Evolutionary conservation across 2,113 vertebrate species (phyloP).

Genomic region (Cisticola juncidis): DNA sequence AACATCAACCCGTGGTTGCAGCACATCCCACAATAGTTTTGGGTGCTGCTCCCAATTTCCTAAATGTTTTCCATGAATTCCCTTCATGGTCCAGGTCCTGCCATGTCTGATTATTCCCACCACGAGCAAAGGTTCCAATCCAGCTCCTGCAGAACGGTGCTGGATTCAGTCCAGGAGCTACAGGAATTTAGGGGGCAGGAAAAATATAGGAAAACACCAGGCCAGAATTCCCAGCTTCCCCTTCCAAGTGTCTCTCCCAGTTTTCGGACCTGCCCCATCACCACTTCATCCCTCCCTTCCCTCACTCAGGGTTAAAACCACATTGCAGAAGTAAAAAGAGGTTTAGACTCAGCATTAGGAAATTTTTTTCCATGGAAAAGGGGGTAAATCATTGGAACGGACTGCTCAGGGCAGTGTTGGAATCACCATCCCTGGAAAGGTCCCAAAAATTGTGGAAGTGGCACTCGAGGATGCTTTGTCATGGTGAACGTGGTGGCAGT

Average conservation of each 20-base stretch:
- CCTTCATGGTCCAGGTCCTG: not conserved
- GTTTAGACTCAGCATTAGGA: not conserved
- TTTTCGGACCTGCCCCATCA: not conserved
- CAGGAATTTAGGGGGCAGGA: not conserved
- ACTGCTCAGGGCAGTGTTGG: not conserved
- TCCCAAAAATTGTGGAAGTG: not conserved
- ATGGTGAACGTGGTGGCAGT: fast-evolving
- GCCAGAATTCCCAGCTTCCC: not conserved
- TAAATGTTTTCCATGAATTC: not conserved
- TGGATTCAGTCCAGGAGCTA: not conserved
- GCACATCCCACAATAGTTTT: not conserved
- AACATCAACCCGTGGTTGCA: not conserved
- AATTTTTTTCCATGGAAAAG: not conserved
- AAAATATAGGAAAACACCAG: not conserved
- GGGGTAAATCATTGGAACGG: not conserved
- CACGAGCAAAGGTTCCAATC: not conserved
- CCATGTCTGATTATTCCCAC: fast-evolving
- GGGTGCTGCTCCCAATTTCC: not conserved
- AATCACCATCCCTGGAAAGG: not conserved
- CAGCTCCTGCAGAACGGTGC: not conserved
- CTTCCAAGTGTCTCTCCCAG: not conserved
- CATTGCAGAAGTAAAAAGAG: fast-evolving
- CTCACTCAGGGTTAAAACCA: not conserved
- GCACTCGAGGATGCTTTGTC: fast-evolving
- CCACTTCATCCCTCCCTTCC: not conserved